Evolutionary conservation across 2,888 invertebrate species (phyloP), one percentile per base, ranked within the genome.

Genomic region (Drosophila villosipedis): DNA sequence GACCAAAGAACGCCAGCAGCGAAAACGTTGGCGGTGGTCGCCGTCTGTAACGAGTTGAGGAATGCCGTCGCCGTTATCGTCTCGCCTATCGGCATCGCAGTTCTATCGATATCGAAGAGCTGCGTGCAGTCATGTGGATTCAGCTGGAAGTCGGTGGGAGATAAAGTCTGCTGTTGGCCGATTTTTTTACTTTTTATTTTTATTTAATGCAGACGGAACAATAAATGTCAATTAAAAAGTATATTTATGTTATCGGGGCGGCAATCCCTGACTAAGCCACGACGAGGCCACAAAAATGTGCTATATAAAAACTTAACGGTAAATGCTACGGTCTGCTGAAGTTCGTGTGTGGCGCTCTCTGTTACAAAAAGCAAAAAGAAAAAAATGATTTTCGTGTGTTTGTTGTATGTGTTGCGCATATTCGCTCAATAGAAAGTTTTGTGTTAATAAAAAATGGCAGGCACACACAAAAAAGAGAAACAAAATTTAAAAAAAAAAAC

Each of bases 341-440:
- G 83, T 83, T 89, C 86, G 82, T 86, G 89, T 84, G 86, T 86
- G 82, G 87, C 80, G 84, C 80, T 76, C 80, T 67, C 57, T 58
- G 69, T 77, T 66, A 73, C 71, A 81, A 64, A 60, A 77, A 67
- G 47, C 47, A 25, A 39, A 55, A 39, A 60, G 54, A 30, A 33
- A 65, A 78, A 73, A 67, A 60, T 50, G 1, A 70, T 80, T 72
- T 77, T 63, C 64, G 49, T 71, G 30, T 68, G 73, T 71, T 47
- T 47, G 22, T 47, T 69, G 47, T 76, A 33, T 71, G 73, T 71
- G 30, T 60, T 33, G 58, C 52, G 70, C 58, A 28, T 73, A 71
- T 71, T 68, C 78, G 80, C 89, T 87, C 86, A 86, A 84, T 89
- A 87, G 87, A 87, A 87, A 89, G 87, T 87, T 86, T 70, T 78